phyloP scores from a whole-genome alignment of 2,888 invertebrate genomes.

The Gortyna flavago region DNA sequence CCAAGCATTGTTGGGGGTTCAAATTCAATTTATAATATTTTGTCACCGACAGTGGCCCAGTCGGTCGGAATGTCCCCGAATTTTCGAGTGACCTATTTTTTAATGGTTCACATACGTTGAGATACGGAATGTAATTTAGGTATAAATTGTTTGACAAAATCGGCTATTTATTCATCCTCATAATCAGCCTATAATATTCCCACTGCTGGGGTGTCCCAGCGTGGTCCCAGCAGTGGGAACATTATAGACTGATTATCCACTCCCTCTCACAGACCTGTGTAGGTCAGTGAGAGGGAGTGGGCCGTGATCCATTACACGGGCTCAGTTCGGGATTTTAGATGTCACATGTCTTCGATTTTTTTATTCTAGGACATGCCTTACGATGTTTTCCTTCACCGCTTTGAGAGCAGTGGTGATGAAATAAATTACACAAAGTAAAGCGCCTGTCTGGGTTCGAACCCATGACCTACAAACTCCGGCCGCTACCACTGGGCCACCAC shows the following conservation, averaged over 20 bases:
- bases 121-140: slow-evolving; percentile 1
- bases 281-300: not conserved
- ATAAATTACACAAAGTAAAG: too few species aligned
- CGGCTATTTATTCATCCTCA: not conserved
- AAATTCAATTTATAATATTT: slow-evolving; percentile 24
- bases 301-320: not conserved
- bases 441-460: not conserved
- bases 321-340: not conserved
- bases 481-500: not conserved
- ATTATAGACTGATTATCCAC: too few species aligned
- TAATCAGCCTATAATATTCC: too few species aligned
- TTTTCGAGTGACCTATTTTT: slow-evolving; percentile 35
- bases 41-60: not conserved
- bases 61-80: slow-evolving; percentile 5
- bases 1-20: not conserved
- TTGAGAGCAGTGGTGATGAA: not conserved
- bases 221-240: too few species aligned
- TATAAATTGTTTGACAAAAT: slow-evolving; percentile 1
- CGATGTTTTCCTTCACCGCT: not conserved
- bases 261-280: not conserved
- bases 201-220: not conserved
- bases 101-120: not conserved
- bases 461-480: not conserved
- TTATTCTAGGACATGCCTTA: not conserved
- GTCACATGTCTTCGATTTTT: not conserved